Conservation (phyloP, 2,113 vertebrate genomes). For the Fregata magnificens region DNA sequence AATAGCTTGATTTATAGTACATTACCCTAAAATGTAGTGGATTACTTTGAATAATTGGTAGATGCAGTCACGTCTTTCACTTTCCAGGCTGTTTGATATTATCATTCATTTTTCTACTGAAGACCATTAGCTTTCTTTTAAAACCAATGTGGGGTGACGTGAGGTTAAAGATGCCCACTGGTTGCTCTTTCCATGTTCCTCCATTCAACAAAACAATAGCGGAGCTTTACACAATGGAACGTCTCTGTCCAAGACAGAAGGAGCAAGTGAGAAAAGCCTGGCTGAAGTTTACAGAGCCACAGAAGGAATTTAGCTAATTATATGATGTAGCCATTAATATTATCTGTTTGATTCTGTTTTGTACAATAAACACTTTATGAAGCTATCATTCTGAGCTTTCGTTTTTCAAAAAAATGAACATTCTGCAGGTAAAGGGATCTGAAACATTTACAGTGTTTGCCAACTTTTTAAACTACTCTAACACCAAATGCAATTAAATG, state of each 20-base stretch:
- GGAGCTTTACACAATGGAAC: not conserved
- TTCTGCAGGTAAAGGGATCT: not conserved
- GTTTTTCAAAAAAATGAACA: not conserved
- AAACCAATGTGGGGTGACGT: not conserved
- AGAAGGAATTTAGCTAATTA: not conserved
- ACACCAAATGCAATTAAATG: not conserved
- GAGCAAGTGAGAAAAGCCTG: constrained; percentile 12
- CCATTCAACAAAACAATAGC: not conserved
- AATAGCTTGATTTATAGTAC: not conserved
- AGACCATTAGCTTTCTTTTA: not conserved
- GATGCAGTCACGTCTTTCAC: not conserved
- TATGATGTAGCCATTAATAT: not conserved
- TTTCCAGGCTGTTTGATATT: not conserved
- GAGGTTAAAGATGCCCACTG: not conserved
- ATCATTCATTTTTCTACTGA: not conserved
- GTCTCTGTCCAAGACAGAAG: not conserved
- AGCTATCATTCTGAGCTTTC: not conserved
- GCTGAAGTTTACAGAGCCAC: not conserved
- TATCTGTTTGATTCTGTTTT: not conserved
- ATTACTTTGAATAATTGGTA: not conserved
- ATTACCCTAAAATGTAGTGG: not conserved
- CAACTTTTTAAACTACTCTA: not conserved
- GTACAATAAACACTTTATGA: not conserved
- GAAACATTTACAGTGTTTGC: not conserved
- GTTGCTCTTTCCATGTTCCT: not conserved